Base-by-base conservation (phyloP, 2,888 invertebrate species). In the Bibio marci region DNA sequence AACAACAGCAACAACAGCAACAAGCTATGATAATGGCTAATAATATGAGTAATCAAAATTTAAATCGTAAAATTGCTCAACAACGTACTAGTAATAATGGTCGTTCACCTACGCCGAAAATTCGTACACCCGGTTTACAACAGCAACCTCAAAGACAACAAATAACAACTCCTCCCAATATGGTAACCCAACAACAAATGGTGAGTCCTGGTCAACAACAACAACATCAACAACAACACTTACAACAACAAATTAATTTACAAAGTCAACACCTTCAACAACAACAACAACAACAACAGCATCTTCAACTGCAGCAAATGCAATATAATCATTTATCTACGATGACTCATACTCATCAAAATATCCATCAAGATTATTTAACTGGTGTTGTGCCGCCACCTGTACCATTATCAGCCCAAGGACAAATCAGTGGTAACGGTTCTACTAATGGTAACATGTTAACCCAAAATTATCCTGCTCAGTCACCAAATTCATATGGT, bases 381-480 rank as follows among this genome's bases (percentile, higher is more conserved):
- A 63, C 70, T 39, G 62, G 69, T 5, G 8, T 22, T 22, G 4
- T 22, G 8, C 22, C 22, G 8, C 22, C 22, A 22, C 22, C 22
- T 6, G 4, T 8, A 22, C 22, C 22, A 22, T 8, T 8, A 4
- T 22, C 22, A 22, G 4, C 8, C 4, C 22, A 22, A 22, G 8
- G 4, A 8, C 4, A 4, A 4, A 8, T 4, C 5, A 22, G 22
- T 22, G 22, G 22, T 22, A 58, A 57, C 46, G 71, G 70, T 12
- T 4, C 8, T 22, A 8, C 8, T 8, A 8, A 8, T 22, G 19
- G 32, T 18, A 27, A 25, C n/a, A 19, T 15, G 5, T 18, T 14
- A 25, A 66, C 73, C 2, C 64, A 67, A 42, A 67, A 69, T 46
- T 63, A 66, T 39, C 63, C 72, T 3, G 66, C 65, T 3, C 67